Percentiles rank a stretch among this genome's conserved stretches.
Conservation (phyloP, 2,113 vertebrate genomes). For the Daboia siamensis region DNA sequence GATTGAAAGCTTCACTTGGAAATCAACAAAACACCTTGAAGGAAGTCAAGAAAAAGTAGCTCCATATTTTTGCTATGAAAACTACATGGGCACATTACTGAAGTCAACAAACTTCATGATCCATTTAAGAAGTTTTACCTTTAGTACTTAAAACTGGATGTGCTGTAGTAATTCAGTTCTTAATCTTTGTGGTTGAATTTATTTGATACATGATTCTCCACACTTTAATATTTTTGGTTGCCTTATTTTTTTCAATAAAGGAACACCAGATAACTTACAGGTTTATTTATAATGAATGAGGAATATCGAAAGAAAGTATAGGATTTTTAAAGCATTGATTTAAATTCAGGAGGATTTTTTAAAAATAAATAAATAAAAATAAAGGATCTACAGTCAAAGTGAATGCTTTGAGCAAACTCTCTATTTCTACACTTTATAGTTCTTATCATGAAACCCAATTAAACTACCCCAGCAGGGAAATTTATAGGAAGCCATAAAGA, state of each 20-base stretch:
- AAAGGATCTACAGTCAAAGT: conserved; percentile 33
- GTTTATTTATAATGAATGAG: conserved; percentile 51
- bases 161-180: not conserved
- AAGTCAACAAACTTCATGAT: not conserved
- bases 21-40: not conserved
- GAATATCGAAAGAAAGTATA: conserved; percentile 53
- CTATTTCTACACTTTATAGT: conserved; percentile 26
- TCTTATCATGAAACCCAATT: conserved; percentile 46
- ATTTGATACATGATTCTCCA: not conserved
- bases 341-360: conserved; percentile 34
- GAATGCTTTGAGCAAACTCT: conserved; percentile 41
- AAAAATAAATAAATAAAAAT: no score
- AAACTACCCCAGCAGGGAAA: conserved; percentile 42
- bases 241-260: conserved; percentile 47
- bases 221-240: conserved; percentile 31
- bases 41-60: not conserved
- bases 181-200: not conserved
- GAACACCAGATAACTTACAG: conserved; percentile 45
- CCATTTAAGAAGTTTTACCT: not conserved
- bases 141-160: not conserved
- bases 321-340: conserved; percentile 32
- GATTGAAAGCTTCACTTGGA: not conserved
- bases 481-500: conserved; percentile 33
- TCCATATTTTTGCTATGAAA: not conserved
- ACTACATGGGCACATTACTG: not conserved